Conservation (phyloP, 1,140 invertebrate genomes). For the Euura saliciscinereae region DNA sequence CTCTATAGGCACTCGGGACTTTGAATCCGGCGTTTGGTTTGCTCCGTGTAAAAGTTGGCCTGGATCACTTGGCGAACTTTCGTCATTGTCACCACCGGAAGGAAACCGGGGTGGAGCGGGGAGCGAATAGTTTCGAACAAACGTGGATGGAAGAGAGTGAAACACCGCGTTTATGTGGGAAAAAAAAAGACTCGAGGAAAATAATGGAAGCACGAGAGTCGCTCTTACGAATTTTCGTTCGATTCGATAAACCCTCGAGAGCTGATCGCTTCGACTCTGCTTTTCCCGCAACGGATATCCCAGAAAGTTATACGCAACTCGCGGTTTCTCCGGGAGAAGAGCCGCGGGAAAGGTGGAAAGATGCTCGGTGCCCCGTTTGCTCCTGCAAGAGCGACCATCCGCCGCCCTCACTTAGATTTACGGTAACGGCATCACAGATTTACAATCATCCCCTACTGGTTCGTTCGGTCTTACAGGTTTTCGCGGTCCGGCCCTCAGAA, state of each 20-base stretch:
- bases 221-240: background rate
- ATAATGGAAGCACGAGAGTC: background rate
- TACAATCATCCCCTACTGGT: background rate
- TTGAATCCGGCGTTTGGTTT: background rate
- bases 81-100: background rate
- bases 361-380: no score
- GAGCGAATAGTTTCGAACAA: background rate
- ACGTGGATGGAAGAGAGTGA: background rate
- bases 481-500: background rate
- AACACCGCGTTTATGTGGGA: background rate
- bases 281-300: background rate
- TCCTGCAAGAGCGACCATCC: background rate
- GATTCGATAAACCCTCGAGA: background rate
- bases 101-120: background rate
- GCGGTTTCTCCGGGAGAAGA: no score
- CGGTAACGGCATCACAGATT: constrained; percentile 1
- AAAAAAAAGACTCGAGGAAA: background rate
- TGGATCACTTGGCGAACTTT: background rate
- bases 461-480: background rate
- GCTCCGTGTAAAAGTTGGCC: background rate
- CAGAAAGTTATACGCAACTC: no score
- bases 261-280: background rate
- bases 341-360: no score
- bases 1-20: background rate
- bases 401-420: background rate